These are phyloP conservation scores for Salvelinus fontinalis DNA, from an alignment of 2,113 vertebrate species.

Conservation along the genomic window DNA sequence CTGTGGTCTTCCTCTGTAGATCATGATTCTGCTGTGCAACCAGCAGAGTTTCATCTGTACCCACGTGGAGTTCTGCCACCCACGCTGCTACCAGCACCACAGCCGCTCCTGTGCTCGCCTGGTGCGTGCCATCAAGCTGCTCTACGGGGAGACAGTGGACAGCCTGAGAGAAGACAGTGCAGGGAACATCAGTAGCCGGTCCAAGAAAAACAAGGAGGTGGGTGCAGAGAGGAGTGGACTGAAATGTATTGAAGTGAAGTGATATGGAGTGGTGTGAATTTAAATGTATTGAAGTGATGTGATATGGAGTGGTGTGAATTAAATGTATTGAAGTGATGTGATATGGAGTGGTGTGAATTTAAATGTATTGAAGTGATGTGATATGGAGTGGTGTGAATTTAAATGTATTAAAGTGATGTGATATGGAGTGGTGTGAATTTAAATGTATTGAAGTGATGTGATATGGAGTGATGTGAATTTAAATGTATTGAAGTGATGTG, in stretches of 20 bases:
- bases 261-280: not conserved
- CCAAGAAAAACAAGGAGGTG: constrained; percentile 95
- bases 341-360: not conserved
- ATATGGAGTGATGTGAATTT: not conserved
- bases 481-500: not conserved
- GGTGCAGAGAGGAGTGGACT: not conserved
- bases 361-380: too few relatives aligned
- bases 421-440: not conserved
- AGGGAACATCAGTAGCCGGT: constrained; percentile 70
- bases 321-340: too few relatives aligned
- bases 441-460: not conserved
- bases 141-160: constrained; percentile 93
- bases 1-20: constrained; percentile 68
- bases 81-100: constrained; percentile 96
- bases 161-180: constrained; percentile 82
- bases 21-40: constrained; percentile 97
- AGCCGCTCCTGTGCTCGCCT: constrained; percentile 94
- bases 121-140: constrained; percentile 93
- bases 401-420: not conserved
- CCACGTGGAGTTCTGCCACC: constrained; percentile 95
- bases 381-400: not conserved
- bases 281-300: not conserved
- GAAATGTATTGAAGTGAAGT: too few relatives aligned
- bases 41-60: constrained; percentile 99
- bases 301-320: not conserved